Evolutionary conservation across 2,888 invertebrate species (phyloP).

Genomic region (Peribatodes rhomboidaria): DNA sequence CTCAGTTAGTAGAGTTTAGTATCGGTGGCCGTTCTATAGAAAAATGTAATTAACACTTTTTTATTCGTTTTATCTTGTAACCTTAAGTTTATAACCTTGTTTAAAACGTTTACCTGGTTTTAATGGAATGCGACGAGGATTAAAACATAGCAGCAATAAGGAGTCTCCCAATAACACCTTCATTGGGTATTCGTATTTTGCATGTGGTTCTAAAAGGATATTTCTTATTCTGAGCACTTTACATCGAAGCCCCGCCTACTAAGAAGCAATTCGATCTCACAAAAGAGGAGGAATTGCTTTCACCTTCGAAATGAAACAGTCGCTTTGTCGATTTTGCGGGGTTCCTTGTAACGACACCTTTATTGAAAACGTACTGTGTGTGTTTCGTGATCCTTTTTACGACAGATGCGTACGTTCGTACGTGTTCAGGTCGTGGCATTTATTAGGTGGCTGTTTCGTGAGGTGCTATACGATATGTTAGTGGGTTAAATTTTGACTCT

Average conservation of each 20-base stretch:
- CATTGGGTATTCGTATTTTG: slow-evolving; percentile 43
- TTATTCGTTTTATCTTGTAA: no score
- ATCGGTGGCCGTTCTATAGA: no score
- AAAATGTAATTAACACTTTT: no score
- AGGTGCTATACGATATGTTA: slow-evolving; percentile 38
- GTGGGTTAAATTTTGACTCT: slow-evolving; percentile 33
- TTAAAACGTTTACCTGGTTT: no score
- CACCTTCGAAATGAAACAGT: slow-evolving; percentile 78
- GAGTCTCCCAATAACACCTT: slow-evolving; percentile 51
- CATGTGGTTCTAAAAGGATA: slow-evolving; percentile 58
- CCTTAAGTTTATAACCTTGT: no score
- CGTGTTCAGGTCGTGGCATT: slow-evolving; percentile 54
- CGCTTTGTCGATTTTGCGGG: slow-evolving; percentile 76
- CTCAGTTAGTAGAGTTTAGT: no score
- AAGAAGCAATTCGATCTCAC: slow-evolving; percentile 75
- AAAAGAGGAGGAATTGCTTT: slow-evolving; percentile 78
- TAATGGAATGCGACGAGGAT: not conserved
- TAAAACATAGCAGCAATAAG: slow-evolving; percentile 24
- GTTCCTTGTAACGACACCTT: slow-evolving; percentile 73
- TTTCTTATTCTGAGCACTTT: slow-evolving; percentile 65
- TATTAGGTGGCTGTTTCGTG: slow-evolving; percentile 50
- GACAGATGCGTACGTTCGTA: slow-evolving; percentile 57
- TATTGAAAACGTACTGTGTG: slow-evolving; percentile 73
- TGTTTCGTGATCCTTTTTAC: slow-evolving; percentile 65
- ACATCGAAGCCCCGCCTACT: slow-evolving; percentile 72